These are phyloP conservation scores for Drosophila yooni DNA, from an alignment of 2,888 invertebrate species.

Conservation along the genomic window DNA sequence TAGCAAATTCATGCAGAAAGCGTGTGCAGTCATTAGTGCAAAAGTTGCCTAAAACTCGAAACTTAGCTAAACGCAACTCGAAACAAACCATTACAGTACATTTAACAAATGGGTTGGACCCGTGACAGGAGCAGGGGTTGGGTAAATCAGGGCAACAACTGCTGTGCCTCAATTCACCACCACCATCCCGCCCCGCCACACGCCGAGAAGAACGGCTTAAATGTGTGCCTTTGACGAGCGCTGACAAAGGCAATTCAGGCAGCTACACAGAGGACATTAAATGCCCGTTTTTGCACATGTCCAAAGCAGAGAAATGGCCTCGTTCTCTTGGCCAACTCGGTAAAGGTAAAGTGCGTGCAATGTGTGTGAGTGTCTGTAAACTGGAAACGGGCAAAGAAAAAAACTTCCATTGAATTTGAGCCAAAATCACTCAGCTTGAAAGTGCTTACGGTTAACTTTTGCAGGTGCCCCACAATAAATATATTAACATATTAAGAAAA, in stretches of 20 bases:
- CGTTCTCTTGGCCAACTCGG: constrained; percentile 13
- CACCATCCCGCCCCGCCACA: not conserved
- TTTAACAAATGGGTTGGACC: constrained; percentile 75
- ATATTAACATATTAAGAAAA: not conserved
- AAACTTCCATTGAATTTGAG: constrained; percentile 40
- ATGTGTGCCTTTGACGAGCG: constrained; percentile 53
- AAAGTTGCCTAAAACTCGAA: constrained; percentile 69
- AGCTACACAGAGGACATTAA: constrained; percentile 56
- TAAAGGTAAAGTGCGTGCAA: constrained; percentile 64
- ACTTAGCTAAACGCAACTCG: constrained; percentile 54
- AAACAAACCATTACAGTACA: constrained; percentile 74
- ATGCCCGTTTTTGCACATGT: constrained; percentile 67
- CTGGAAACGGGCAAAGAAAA: not conserved
- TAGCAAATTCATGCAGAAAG: constrained; percentile 17
- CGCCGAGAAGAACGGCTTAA: constrained; percentile 35
- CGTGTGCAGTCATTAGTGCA: constrained; percentile 74
- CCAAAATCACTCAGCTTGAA: constrained; percentile 21
- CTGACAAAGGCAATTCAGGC: constrained; percentile 62
- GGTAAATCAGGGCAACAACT: not conserved
- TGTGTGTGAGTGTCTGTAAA: constrained; percentile 6
- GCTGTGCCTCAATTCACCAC: not conserved
- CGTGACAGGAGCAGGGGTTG: not conserved
- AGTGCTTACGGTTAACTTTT: constrained; percentile 6
- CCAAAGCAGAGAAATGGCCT: constrained; percentile 64
- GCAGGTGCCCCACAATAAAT: not conserved